A percentile compares a stretch with the other conserved stretches of the same genome.
Evolutionary conservation across 2,888 invertebrate species (phyloP).

Genomic region (Sipunculus nudus): DNA sequence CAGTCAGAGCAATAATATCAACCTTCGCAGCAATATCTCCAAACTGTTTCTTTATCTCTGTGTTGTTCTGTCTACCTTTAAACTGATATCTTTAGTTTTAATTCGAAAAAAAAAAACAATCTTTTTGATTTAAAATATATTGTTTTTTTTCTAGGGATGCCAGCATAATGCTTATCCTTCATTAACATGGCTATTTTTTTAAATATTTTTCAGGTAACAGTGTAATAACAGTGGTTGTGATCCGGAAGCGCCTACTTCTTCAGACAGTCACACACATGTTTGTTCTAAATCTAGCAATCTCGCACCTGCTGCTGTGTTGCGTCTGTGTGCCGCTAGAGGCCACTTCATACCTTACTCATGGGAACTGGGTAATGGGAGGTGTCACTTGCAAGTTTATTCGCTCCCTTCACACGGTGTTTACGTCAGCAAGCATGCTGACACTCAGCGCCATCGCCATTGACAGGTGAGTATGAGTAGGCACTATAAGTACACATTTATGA

Average conservation of each 20-base stretch:
- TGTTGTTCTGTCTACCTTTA: no score
- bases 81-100: no score
- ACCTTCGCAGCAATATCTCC: no score
- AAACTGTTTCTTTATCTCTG: no score
- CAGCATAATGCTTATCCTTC: no score
- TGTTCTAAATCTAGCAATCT: slow-evolving; percentile 13
- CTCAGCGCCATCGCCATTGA: slow-evolving; percentile 17
- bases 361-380: slow-evolving; percentile 7
- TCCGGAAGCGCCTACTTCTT: background rate
- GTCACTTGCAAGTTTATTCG: slow-evolving; percentile 1
- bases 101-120: no score
- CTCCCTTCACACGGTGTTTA: slow-evolving; percentile 3
- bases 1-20: no score
- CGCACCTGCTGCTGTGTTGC: slow-evolving; percentile 3
- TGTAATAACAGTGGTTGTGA: background rate
- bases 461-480: no score
- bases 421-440: slow-evolving; percentile 4
- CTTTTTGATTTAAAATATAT: background rate
- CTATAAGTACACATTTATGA: no score
- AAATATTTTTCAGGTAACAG: no score
- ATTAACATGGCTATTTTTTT: no score
- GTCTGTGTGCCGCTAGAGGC: slow-evolving; percentile 14
- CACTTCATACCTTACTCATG: background rate
- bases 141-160: background rate
- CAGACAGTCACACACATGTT: slow-evolving; percentile 2